Base-by-base conservation (phyloP, 1,140 invertebrate genomes). In the Camponotus vicinus region DNA sequence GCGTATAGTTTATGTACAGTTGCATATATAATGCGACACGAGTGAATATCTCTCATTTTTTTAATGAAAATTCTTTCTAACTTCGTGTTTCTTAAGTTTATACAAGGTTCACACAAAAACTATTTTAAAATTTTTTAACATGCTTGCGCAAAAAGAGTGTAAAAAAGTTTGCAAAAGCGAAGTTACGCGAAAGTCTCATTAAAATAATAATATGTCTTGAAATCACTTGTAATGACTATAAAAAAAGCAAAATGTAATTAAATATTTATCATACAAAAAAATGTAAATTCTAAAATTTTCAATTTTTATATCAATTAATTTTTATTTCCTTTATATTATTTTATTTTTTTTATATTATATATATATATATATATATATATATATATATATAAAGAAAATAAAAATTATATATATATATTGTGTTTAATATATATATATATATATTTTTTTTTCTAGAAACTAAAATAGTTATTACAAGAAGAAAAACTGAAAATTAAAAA, bases 71-170 rank as follows among this genome's bases (percentile, higher is more conserved):
- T 71, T 59, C 4, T 7, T 61, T 8, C 9, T 34, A 82, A 73
- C 18, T 73, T 67, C 7, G 52, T 73, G 21, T 82, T 80, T 27
- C 67, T 27, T 42, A 73, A 73, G 13, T 82, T 59, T 59, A n/a
- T 73, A 59, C 3, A 59, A 73, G 18, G 6, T 80, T 80, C 15
- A 32, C 37, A 45, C 18, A 2, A 71, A 73, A 71, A 59, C 13
- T 18, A 18, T 73, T 71, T 73, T 18, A 73, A 80, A 82, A 82
- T 71, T 82, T 73, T 18, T 55, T 27, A 59, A 59, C 52, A 59
- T 21, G 11, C 15, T n/a, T 59, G 40, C 18, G 27, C 27, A 59
- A 15, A 9, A 34, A 32, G 21, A 40, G 11, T 45, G 37, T 71
- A 27, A 57, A 71, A 80, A 71, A 80, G 37, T 80, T 80, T 1